phyloP scores from a whole-genome alignment of 2,888 invertebrate genomes.

The Marasmarcha lunaedactyla region DNA sequence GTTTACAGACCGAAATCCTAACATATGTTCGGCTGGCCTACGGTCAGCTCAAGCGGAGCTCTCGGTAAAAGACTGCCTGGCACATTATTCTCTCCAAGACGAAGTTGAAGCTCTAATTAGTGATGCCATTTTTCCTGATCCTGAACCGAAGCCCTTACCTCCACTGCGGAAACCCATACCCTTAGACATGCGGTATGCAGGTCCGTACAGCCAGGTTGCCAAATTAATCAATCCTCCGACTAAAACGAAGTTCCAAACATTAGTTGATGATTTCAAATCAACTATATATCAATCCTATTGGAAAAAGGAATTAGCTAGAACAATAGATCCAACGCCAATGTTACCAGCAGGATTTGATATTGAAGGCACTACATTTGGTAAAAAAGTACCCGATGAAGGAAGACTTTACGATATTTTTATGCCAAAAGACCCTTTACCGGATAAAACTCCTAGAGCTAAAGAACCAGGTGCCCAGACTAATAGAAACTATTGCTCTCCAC shows the following conservation, averaged over 20 bases:
- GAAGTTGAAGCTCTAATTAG: slow-evolving; percentile 26
- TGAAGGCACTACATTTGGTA: slow-evolving; percentile 20
- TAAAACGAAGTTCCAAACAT: slow-evolving; percentile 24
- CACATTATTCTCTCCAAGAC: slow-evolving; percentile 25
- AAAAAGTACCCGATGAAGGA: slow-evolving; percentile 14
- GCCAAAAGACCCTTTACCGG: slow-evolving; percentile 20
- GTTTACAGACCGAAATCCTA: slow-evolving; percentile 26
- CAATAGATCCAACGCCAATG: slow-evolving; percentile 21
- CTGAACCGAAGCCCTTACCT: slow-evolving; percentile 15
- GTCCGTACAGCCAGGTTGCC: slow-evolving; percentile 16
- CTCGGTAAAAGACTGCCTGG: slow-evolving; percentile 16
- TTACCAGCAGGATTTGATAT: slow-evolving; percentile 22
- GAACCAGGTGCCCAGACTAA: slow-evolving; percentile 18
- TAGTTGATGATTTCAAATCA: slow-evolving; percentile 24
- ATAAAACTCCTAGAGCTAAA: slow-evolving; percentile 17
- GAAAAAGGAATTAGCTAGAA: slow-evolving; percentile 21
- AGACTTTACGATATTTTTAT: slow-evolving; percentile 24
- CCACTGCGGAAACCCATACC: slow-evolving; percentile 15
- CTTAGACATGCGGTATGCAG: slow-evolving; percentile 22
- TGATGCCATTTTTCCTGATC: slow-evolving; percentile 23
- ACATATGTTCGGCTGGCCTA: slow-evolving; percentile 27
- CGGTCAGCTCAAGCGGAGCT: slow-evolving; percentile 18
- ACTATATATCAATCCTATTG: slow-evolving; percentile 26
- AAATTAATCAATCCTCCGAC: slow-evolving; percentile 23
- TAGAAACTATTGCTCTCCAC: slow-evolving; percentile 26